phyloP scores from a whole-genome alignment of 2,797 vertebrate genomes.

The Pantherophis vulpinus region DNA sequence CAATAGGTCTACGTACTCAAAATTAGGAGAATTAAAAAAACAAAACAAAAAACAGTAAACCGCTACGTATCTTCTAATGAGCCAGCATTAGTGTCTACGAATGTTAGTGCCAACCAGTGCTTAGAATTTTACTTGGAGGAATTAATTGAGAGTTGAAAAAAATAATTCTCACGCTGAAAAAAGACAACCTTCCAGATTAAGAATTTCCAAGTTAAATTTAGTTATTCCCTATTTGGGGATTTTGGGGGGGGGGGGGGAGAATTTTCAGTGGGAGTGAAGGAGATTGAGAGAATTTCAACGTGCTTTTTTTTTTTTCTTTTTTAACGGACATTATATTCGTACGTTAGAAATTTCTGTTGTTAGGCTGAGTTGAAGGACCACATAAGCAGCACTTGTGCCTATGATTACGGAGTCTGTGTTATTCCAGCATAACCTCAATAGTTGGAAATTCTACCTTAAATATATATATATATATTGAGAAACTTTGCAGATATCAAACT shows the following conservation, averaged over 20 bases:
- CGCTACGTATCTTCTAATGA: neutral
- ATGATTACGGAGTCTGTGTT: neutral
- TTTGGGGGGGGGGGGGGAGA: neutral
- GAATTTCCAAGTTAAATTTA: neutral
- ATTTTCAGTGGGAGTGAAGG: conserved; percentile 28
- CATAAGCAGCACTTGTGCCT: neutral
- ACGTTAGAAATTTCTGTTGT: neutral
- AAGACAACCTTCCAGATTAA: neutral
- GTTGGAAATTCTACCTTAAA: conserved; percentile 9
- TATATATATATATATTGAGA: conserved; percentile 43
- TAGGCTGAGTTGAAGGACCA: neutral
- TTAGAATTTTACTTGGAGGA: neutral
- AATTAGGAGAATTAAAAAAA: neutral
- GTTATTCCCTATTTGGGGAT: neutral
- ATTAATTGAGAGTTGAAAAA: neutral
- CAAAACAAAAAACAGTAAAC: neutral
- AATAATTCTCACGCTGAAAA: neutral
- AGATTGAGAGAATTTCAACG: conserved; percentile 30
- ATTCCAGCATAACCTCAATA: neutral
- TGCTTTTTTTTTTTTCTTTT: conserved; percentile 3
- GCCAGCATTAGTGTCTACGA: accelerated
- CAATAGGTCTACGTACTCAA: neutral
- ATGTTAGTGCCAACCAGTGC: neutral
- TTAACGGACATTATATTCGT: neutral
- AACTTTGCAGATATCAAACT: conserved; percentile 1